Evolutionary conservation across 2,797 vertebrate genomes (phyloP), one percentile per base, ranked within the genome.

Genomic region (Podarcis siculus): DNA sequence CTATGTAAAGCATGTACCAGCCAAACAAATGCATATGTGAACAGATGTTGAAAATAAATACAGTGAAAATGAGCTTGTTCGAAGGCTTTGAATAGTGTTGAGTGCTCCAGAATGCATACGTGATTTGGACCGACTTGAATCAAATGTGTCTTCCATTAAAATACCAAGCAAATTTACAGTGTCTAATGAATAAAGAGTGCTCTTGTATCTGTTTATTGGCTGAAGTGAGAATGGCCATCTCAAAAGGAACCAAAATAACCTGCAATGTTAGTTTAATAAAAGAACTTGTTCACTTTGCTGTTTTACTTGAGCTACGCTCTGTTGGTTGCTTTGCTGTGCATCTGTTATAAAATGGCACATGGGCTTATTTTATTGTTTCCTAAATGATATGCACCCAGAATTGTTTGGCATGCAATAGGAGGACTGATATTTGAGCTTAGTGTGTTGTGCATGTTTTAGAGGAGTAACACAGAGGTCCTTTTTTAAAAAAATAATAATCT

Each of bases 341-440:
- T 92, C 88, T 93, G 71, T 93, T 92, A 88, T 91, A 67, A 85
- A 92, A 85, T 88, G 86, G 49, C 73, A n/a, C 83, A 85, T 75
- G 88, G 87, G 92, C 91, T 91, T 85, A 90, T 89, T 77, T 78
- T 81, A 45, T 71, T 91, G 89, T 90, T 93, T 88, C 75, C 39
- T 88, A 45, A 61, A n/a, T 89, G 66, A 91, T 39, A 8, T 78
- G 88, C 67, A 90, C 27, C 64, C 94, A 1, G 78, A 66, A 64
- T 37, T 90, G 85, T 91, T 87, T 94, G 90, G 86, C 76, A 49
- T 69, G 76, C 58, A 78, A n/a, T 92, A 86, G 90, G 92, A 90
- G 89, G 85, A 87, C 85, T 89, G 85, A 64, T 96, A 89, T 91
- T 93, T 90, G 79, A 90, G 87, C 91, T 80, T 86, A 87, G 89